Evolutionary conservation across 2,113 vertebrate species (phyloP).

Genomic region (Pseudonaja textilis): DNA sequence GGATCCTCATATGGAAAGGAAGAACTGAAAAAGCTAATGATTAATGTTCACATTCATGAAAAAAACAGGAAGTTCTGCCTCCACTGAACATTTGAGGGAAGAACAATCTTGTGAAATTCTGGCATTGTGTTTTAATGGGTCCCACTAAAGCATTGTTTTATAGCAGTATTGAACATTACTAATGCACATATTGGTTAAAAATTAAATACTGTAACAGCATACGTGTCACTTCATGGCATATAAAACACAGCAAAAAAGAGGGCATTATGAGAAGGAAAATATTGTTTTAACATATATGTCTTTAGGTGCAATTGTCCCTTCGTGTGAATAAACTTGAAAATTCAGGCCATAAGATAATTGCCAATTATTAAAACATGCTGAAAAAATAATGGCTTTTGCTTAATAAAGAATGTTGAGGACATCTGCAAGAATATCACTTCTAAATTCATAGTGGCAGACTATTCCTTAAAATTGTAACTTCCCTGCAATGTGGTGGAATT

Average conservation of each 20-base stretch:
- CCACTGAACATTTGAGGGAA: neutral
- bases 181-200: neutral
- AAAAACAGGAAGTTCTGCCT: neutral
- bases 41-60: neutral
- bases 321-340: neutral
- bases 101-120: rapidly evolving
- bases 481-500: constrained; percentile 22
- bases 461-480: neutral
- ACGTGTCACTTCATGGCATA: neutral
- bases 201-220: neutral
- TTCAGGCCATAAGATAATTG: neutral
- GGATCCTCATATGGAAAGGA: neutral
- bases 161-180: neutral
- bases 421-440: neutral
- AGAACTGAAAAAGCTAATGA: constrained; percentile 29
- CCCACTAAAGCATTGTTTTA: rapidly evolving
- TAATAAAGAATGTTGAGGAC: neutral
- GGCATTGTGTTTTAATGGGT: neutral
- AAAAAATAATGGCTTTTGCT: neutral
- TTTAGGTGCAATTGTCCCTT: neutral
- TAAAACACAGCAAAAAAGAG: too few species aligned
- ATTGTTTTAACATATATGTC: neutral
- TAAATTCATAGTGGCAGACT: neutral
- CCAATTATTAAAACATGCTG: neutral
- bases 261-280: neutral